Base-by-base conservation (phyloP, 2,113 vertebrate genomes). In the Salvator merianae region DNA sequence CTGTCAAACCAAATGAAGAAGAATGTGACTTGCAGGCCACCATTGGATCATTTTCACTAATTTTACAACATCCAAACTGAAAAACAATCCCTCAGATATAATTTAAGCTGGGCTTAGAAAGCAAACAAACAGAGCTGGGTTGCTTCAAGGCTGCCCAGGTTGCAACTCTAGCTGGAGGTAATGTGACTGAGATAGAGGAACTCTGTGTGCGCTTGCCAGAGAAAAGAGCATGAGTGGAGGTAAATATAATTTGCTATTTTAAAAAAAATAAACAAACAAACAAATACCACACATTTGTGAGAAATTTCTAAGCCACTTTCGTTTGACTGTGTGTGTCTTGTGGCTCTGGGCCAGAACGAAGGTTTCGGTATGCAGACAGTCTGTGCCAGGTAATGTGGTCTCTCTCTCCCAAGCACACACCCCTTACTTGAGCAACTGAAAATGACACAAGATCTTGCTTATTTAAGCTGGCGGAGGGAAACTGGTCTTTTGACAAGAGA, bases 81-180 rank as follows among this genome's bases (percentile, higher is more conserved):
- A 36, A 85, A 79, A 30, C 14, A 26, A 47, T 79, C 16, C 50
- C 8, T 63, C 47, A 71, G 14, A 3, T 36, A 30, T 79, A 73
- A 66, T 73, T 85, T 71, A 73, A 79, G 77, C 8, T 85, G 24
- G 59, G 30, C 38, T 79, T 79, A 47, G 24, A 84, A 84, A 84
- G 22, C 83, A 79, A 79, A 70, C 40, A 84, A 72, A 72, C n/a
- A 50, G 18, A 36, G 53, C 43, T 36, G 55, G 53, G 50, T 43
- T 84, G 66, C 32, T 28, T 22, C 71, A 55, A 78, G 53, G 55
- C 40, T 79, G 77, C 53, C 69, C 72, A 73, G 16, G 55, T 28
- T 79, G 83, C 50, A 70, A 59, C 50, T 59, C 66, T 59, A 77
- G 34, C 75, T 32, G 36, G 55, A 82, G 38, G 75, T 30, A 32